Evolutionary conservation across 1,140 invertebrate species (phyloP).

Genomic region (Linepithema humile): DNA sequence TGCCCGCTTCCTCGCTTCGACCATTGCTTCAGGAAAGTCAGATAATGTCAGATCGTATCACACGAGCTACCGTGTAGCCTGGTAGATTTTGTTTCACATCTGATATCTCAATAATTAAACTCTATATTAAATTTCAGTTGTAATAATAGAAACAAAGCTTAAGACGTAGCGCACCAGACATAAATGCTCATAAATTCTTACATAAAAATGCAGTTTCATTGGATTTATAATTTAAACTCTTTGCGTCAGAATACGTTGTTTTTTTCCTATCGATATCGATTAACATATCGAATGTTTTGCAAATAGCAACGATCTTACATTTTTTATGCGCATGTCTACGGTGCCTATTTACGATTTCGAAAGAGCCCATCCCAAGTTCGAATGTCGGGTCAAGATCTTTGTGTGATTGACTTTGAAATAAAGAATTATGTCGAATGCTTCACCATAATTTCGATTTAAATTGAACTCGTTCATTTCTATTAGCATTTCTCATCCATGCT

Average conservation of each 20-base stretch:
- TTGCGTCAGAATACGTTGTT: background rate
- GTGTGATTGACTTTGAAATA: slow-evolving; percentile 20
- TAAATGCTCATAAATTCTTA: background rate
- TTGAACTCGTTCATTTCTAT: background rate
- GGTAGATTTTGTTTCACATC: slow-evolving; percentile 69
- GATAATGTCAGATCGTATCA: slow-evolving; percentile 67
- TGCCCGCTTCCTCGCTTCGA: slow-evolving; percentile 38
- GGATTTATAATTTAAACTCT: background rate
- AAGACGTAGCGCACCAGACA: background rate
- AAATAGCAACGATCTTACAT: background rate
- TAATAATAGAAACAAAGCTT: background rate
- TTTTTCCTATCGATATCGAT: background rate
- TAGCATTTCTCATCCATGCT: background rate
- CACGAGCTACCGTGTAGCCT: slow-evolving; percentile 64
- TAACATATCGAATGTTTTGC: background rate
- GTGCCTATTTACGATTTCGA: background rate
- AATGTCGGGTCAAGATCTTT: slow-evolving; percentile 30
- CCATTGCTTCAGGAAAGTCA: slow-evolving; percentile 51
- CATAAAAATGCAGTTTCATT: background rate
- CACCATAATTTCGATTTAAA: slow-evolving; percentile 22
- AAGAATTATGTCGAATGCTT: background rate
- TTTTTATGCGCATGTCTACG: background rate
- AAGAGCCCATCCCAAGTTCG: background rate
- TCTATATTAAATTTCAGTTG: background rate
- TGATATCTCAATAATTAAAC: background rate